Evolutionary conservation across 2,113 vertebrate species (phyloP), one percentile per base, ranked within the genome.

Genomic region (Neopipo cinnamomea): DNA sequence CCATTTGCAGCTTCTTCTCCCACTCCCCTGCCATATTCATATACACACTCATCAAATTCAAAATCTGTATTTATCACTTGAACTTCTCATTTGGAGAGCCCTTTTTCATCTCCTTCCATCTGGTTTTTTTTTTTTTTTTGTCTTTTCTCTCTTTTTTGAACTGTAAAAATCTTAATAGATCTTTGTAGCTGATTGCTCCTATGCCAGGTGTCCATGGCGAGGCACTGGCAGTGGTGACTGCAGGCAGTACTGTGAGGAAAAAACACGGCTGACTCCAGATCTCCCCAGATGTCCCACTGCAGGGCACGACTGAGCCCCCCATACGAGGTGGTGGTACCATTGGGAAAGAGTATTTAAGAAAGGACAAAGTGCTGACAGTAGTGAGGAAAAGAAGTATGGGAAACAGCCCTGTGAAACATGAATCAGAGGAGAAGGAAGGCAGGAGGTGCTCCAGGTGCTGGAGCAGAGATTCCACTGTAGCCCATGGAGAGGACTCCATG

Each of bases 181-280:
- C 9, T 62, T 18, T 18, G 23, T 46, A 20, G 14, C 23, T 49
- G 28, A 28, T 79, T 68, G 15, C 39, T 63, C 14, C 2, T 55
- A 5, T 28, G 14, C 9, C 18, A 55, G 19, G 6, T 75, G 28
- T 50, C 52, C 12, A 5, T 5, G 14, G 12, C 0, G 3, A 61
- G 55, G 24, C 0, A 0, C 12, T 47, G 24, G 47, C n/a, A 33
- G 15, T 2, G 2, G 16, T 33, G 31, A 1, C 42, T 47, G 12
- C 27, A 25, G 37, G 42, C 2, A 4, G 49, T 17, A 25, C 55
- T n/a, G 28, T 19, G 49, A 77, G 47, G 35, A 66, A 11, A 11
- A 52, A 30, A 65, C 66, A 22, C 11, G 7, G 25, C 35, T 50
- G 55, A 21, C 16, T 35, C n/a, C 72, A 49, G 12, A 9, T 49